These are phyloP conservation scores for Scalopus aquaticus DNA, from an alignment of 2,113 vertebrate species.

Conservation along the genomic window DNA sequence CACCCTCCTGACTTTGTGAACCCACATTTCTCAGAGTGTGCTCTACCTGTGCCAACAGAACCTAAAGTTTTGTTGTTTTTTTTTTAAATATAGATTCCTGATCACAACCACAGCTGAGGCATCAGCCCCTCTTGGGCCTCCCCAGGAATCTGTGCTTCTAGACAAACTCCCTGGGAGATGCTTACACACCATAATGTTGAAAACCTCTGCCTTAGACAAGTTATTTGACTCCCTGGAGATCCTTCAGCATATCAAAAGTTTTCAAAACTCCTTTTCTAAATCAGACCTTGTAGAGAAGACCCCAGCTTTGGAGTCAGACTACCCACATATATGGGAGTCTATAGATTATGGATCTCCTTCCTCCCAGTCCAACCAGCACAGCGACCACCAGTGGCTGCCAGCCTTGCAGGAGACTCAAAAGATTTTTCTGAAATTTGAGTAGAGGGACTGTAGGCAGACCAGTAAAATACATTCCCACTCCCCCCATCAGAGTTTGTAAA, in stretches of 20 bases:
- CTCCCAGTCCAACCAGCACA: background rate
- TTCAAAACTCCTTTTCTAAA: constrained; percentile 4
- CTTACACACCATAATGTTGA: background rate
- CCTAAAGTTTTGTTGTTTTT: background rate
- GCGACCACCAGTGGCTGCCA: background rate
- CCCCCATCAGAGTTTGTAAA: background rate
- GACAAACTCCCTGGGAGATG: background rate
- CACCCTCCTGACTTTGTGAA: background rate
- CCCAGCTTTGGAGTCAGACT: background rate
- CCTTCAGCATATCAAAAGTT: background rate
- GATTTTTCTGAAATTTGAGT: background rate
- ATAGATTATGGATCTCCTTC: background rate
- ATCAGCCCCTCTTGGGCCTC: background rate
- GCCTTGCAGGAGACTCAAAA: background rate
- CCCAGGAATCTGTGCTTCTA: background rate
- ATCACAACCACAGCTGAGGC: background rate
- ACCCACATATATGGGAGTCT: background rate
- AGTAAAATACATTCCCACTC: background rate
- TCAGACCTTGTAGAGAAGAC: background rate
- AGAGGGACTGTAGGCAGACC: background rate
- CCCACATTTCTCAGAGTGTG: background rate
- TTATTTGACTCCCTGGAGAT: background rate
- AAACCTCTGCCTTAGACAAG: background rate
- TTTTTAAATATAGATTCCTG: background rate
- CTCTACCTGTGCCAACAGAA: background rate